Conservation (phyloP, 1,140 invertebrate species). For the Panagrolaimus sp. region DNA sequence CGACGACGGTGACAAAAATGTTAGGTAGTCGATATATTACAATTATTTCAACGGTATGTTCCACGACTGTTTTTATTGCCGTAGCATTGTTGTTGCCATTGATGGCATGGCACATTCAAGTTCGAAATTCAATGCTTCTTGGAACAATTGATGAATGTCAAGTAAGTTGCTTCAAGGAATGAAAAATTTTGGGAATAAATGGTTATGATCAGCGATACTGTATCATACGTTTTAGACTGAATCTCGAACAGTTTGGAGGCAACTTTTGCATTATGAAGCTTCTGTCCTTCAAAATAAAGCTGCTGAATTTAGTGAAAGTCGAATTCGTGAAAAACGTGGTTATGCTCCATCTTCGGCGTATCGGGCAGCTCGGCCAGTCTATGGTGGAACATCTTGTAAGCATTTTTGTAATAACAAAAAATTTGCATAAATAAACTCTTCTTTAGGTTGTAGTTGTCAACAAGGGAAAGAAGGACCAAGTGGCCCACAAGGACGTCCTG, state of each 20-base stretch:
- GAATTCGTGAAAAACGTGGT: neutral
- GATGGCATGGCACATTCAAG: neutral
- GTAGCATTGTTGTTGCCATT: neutral
- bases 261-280: neutral
- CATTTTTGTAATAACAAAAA: neutral
- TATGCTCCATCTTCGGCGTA: neutral
- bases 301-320: neutral
- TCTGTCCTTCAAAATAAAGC: neutral
- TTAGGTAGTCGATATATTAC: neutral
- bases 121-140: neutral
- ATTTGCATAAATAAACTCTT: neutral
- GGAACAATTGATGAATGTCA: conserved; percentile 4
- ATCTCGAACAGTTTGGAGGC: neutral
- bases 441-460: neutral
- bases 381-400: neutral
- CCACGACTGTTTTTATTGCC: neutral
- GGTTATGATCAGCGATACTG: no score
- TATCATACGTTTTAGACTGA: no score
- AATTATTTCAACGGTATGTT: neutral
- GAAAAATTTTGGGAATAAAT: neutral
- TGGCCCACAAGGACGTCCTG: neutral
- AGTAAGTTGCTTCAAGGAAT: no score
- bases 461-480: neutral
- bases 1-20: neutral
- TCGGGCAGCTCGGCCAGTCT: neutral